Conservation (phyloP, 2,113 vertebrate species). For the Tragelaphus scriptus region DNA sequence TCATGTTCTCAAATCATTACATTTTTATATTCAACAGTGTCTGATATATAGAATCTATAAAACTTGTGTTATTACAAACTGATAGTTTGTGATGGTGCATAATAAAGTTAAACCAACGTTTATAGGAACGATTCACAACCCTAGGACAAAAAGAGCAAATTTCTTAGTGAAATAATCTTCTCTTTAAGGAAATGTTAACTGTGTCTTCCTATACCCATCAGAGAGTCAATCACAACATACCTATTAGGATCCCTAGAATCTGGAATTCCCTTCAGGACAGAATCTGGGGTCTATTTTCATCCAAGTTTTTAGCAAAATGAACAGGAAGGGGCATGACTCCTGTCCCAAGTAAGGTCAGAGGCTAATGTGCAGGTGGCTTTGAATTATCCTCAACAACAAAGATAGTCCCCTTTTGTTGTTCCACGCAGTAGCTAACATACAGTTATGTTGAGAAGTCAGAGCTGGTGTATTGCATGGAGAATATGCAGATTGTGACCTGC, state of each 20-base stretch:
- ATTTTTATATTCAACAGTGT: constrained; percentile 43
- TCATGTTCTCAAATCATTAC: constrained; percentile 55
- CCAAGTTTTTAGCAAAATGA: neutral
- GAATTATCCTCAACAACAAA: constrained; percentile 68
- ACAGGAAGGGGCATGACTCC: constrained; percentile 49
- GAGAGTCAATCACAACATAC: neutral
- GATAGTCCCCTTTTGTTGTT: constrained; percentile 62
- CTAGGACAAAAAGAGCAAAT: constrained; percentile 28
- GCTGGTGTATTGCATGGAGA: neutral
- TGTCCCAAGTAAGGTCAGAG: constrained; percentile 65
- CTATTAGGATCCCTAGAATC: neutral
- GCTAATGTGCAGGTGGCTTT: constrained; percentile 66
- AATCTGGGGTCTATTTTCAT: neutral
- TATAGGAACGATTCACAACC: constrained; percentile 42
- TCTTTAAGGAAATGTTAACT: constrained; percentile 45
- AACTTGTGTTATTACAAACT: constrained; percentile 66
- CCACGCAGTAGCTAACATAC: constrained; percentile 54
- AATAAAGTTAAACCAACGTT: constrained; percentile 62
- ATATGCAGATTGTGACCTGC: neutral
- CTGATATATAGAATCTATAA: constrained; percentile 66
- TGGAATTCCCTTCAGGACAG: neutral
- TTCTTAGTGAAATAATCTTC: constrained; percentile 31
- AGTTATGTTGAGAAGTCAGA: neutral
- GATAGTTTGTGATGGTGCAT: constrained; percentile 66
- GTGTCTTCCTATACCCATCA: neutral